phyloP scores from a whole-genome alignment of 1,140 invertebrate species.

The Achroia grisella region DNA sequence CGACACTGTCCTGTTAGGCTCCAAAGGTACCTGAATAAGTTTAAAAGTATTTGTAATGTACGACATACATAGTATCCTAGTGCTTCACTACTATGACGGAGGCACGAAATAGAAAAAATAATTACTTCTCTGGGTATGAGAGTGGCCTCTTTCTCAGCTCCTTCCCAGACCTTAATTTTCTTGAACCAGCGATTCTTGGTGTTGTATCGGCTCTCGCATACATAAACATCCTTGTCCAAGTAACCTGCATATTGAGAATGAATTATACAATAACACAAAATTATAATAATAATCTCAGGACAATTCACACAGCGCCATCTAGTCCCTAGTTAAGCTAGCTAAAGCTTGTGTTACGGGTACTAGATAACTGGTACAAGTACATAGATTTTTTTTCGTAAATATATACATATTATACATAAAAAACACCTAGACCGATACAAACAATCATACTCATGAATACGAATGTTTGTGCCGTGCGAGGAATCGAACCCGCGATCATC shows the following conservation, averaged over 20 bases:
- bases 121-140: conserved; percentile 51
- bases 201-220: conserved; percentile 97
- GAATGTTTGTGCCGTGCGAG: no score
- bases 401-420: no score
- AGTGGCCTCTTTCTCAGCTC: conserved; percentile 49
- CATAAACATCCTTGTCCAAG: conserved; percentile 95
- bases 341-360: no score
- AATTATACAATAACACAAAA: no score
- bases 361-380: no score
- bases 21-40: conserved; percentile 71
- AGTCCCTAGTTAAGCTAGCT: no score
- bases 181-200: conserved; percentile 90
- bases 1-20: conserved; percentile 87
- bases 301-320: no score
- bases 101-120: background rate
- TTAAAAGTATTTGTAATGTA: background rate
- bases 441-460: no score
- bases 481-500: no score
- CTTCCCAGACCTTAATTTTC: conserved; percentile 94
- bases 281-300: background rate
- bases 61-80: no score
- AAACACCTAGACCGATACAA: no score
- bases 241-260: conserved; percentile 72
- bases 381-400: no score
- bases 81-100: background rate